Percentiles rank a stretch among this genome's conserved stretches.
These are phyloP conservation scores for Neolamprologus toae DNA, from an alignment of 2,113 vertebrate species.

Conservation along the genomic window DNA sequence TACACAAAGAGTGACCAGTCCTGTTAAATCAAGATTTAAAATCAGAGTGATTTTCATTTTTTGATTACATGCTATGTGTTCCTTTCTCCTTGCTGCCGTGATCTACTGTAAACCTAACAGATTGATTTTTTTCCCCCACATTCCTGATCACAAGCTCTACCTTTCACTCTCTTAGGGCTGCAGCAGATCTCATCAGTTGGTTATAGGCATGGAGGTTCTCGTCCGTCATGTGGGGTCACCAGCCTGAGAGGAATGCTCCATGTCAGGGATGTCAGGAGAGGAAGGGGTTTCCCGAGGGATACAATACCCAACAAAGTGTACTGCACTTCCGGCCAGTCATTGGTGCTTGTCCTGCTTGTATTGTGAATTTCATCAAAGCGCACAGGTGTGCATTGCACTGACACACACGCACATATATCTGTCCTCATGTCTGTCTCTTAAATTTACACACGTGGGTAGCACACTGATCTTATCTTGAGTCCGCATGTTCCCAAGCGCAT, in stretches of 20 bases:
- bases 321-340: neutral
- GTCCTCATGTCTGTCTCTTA: neutral
- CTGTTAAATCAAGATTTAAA: neutral
- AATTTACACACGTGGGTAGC: neutral
- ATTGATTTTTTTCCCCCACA: neutral
- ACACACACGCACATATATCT: neutral
- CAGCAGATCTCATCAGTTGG: neutral
- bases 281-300: conserved; percentile 11
- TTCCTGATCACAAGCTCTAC: conserved; percentile 15
- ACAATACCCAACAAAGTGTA: neutral
- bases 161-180: neutral
- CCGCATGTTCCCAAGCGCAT: neutral
- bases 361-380: neutral
- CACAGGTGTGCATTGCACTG: neutral
- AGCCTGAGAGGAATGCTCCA: conserved; percentile 49
- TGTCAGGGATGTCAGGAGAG: conserved; percentile 31
- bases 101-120: neutral
- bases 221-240: conserved; percentile 54
- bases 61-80: neutral
- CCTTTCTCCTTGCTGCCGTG: neutral
- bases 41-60: neutral
- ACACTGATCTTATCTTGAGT: neutral
- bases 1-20: neutral
- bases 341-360: neutral
- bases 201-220: conserved; percentile 58